A percentile compares a stretch with the other conserved stretches of the same genome.
phyloP scores from a whole-genome alignment of 2,797 vertebrate species.

The Eremophila alpestris region DNA sequence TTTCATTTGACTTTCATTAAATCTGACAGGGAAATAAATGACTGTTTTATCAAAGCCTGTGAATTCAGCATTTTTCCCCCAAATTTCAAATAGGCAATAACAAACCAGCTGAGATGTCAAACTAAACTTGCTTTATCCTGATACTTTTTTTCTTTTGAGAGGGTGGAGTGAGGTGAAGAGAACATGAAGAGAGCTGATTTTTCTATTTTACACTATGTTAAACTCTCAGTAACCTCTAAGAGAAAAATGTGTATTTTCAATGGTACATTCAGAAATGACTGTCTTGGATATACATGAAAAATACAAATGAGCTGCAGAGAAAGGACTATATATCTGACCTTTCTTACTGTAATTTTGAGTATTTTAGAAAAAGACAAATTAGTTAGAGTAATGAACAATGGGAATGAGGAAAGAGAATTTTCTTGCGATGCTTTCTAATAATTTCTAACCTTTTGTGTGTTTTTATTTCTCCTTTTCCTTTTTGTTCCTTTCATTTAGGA shows the following conservation, averaged over 20 bases:
- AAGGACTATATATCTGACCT: background rate
- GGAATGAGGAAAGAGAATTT: background rate
- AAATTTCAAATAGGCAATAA: conserved; percentile 25
- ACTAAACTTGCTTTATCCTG: conserved; percentile 25
- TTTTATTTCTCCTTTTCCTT: background rate
- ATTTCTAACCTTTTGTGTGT: background rate
- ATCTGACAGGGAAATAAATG: conserved; percentile 52
- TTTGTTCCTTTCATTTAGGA: background rate
- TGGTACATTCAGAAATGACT: background rate
- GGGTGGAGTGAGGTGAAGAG: conserved; percentile 18
- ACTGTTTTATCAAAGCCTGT: conserved; percentile 41
- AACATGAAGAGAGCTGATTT: conserved; percentile 22
- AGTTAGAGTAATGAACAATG: background rate
- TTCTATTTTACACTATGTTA: background rate
- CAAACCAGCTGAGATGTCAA: conserved; percentile 42
- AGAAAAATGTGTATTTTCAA: conserved; percentile 10
- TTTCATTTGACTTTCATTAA: conserved; percentile 48
- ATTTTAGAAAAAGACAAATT: background rate
- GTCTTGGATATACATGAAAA: background rate
- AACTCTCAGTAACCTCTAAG: conserved; percentile 47
- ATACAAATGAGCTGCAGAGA: background rate
- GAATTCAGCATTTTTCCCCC: conserved; percentile 14
- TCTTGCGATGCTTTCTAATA: background rate
- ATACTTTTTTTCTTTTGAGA: background rate
- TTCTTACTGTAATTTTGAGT: background rate